phyloP scores from a whole-genome alignment of 92 coral and sea anemone species.

The Siderastrea siderea region DNA sequence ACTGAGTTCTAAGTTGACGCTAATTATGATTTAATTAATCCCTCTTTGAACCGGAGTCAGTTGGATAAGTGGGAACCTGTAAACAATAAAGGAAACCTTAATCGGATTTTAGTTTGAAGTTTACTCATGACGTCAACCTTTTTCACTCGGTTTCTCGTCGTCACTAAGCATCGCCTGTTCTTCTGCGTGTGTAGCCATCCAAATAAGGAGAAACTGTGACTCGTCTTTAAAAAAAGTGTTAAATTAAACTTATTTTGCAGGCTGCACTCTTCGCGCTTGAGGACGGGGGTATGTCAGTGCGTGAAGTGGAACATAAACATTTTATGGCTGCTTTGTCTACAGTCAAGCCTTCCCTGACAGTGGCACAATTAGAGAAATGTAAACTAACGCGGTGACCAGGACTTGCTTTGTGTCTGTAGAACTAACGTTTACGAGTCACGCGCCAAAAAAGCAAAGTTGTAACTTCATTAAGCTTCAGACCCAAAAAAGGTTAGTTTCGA shows the following conservation, averaged over 20 bases:
- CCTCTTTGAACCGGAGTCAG: too few species aligned
- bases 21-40: too few species aligned
- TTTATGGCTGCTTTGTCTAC: constrained; percentile 82
- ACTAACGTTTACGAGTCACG: neutral
- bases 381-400: neutral
- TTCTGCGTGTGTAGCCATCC: too few species aligned
- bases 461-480: neutral
- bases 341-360: constrained; percentile 84
- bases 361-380: constrained; percentile 70
- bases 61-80: too few species aligned
- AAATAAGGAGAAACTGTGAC: too few species aligned
- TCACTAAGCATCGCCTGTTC: too few species aligned
- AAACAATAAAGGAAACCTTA: too few species aligned
- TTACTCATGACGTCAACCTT: too few species aligned
- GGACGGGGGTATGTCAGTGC: constrained; percentile 81
- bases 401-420: neutral
- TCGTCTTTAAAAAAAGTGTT: too few species aligned
- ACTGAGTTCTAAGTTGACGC: too few species aligned
- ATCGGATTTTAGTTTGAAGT: neutral
- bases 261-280: constrained; percentile 90
- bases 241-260: constrained; percentile 48
- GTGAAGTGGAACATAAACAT: constrained; percentile 84
- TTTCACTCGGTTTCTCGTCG: too few species aligned
- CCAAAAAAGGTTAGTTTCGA: too few species aligned
- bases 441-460: neutral